Evolutionary conservation across 1,140 invertebrate genomes (phyloP), one percentile per base, ranked within the genome.

Genomic region (Heterodera schachtii): DNA sequence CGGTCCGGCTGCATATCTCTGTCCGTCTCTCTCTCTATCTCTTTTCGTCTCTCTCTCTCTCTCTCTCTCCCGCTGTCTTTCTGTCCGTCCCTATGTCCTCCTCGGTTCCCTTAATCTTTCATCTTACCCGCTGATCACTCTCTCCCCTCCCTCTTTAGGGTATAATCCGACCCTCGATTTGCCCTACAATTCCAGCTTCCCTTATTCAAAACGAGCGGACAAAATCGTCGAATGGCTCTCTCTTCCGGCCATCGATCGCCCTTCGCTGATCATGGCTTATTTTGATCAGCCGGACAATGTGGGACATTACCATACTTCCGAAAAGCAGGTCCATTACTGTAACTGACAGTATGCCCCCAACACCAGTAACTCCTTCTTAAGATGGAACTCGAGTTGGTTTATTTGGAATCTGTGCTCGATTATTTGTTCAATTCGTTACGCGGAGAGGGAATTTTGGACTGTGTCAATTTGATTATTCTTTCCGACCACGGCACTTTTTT

Each of bases 251-350:
- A 92, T 88, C 4, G 52, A 85, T 46, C 86, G 86, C 3, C 86
- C 86, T 19, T 21, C 79, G 74, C 92, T 92, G 92, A 3, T 93
- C 8, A 91, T 94, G 86, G 64, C 94, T 19, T 94, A 95, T 87
- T 93, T 94, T 84, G 92, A 94, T 86, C 93, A 94, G 87, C 94
- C 94, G 2, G 94, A 94, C 88, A 89, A 90, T 16, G 90, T 91
- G 81, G 93, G 90, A 6, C 84, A 86, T 64, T 86, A 71, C 47
- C 84, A 87, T 60, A 84, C 73, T 44, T 80, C 75, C 3, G 85
- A 87, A 31, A 69, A 77, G 21, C 73, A 90, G 79, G 86, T 88
- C 11, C 7, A 46, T 4, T 73, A 73, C 16, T 49, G 19, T 70
- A n/a, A 49, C 49, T 13, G 49, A 52, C 49, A 52, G n/a, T 4